Evolutionary conservation across 2,888 invertebrate species (phyloP).

Genomic region (Cryptocephalus primarius): DNA sequence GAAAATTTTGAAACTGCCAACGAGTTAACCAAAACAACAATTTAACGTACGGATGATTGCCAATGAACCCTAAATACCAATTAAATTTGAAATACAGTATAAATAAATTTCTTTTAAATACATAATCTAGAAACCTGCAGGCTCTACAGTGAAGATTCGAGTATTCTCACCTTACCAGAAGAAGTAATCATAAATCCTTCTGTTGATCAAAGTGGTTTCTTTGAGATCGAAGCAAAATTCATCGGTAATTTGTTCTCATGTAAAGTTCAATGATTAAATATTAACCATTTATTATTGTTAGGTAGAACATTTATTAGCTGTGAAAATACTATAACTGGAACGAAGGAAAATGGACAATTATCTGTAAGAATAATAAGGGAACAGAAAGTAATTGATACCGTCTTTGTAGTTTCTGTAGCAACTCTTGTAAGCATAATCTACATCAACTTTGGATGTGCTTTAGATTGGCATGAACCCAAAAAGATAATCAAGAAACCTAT

Average conservation of each 20-base stretch:
- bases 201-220: constrained; percentile 13
- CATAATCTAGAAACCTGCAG: no score
- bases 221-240: constrained; percentile 26
- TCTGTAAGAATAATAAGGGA: constrained; percentile 25
- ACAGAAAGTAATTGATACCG: constrained; percentile 52
- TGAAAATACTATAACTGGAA: constrained; percentile 9
- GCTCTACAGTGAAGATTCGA: no score
- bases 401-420: constrained; percentile 66
- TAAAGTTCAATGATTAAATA: not conserved
- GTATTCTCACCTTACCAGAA: no score
- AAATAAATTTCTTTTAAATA: no score
- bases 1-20: no score
- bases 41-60: no score
- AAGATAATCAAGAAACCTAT: constrained; percentile 57
- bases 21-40: no score
- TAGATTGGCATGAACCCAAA: constrained; percentile 62
- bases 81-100: no score
- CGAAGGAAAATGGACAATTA: constrained; percentile 10
- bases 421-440: constrained; percentile 67
- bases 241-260: constrained; percentile 20
- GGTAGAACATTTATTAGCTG: constrained; percentile 19
- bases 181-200: constrained; percentile 2
- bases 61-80: no score
- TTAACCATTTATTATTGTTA: constrained; percentile 6
- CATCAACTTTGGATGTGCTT: constrained; percentile 81